These are phyloP conservation scores for Rhingia campestris DNA, from an alignment of 2,888 invertebrate species.

Conservation along the genomic window DNA sequence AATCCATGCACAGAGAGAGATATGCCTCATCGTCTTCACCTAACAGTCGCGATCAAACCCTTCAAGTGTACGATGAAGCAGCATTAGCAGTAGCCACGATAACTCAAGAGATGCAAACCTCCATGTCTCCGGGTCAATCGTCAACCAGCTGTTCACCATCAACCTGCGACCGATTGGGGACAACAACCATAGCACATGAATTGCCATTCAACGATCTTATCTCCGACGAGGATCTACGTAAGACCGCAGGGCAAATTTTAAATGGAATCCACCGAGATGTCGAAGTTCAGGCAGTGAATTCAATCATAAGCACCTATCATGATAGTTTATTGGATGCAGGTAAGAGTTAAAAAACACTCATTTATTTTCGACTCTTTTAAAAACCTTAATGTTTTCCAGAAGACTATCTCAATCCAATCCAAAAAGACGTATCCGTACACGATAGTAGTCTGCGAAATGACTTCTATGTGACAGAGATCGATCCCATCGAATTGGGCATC, in stretches of 20 bases:
- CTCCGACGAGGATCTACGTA: constrained; percentile 83
- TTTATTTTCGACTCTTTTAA: neutral
- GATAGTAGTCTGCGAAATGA: constrained; percentile 87
- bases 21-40: constrained; percentile 40
- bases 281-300: constrained; percentile 85
- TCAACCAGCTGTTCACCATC: constrained; percentile 60
- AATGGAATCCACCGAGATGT: constrained; percentile 85
- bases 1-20: constrained; percentile 80
- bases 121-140: constrained; percentile 53
- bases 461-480: constrained; percentile 82
- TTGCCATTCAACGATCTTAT: constrained; percentile 79
- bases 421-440: constrained; percentile 89
- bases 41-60: constrained; percentile 71
- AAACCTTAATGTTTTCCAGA: constrained; percentile 77
- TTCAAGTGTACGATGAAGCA: constrained; percentile 80
- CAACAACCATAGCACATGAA: constrained; percentile 60
- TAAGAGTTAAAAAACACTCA: constrained; percentile 70
- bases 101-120: constrained; percentile 79
- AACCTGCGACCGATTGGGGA: constrained; percentile 49
- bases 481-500: constrained; percentile 82
- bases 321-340: constrained; percentile 82
- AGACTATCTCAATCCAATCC: constrained; percentile 88
- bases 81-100: constrained; percentile 81
- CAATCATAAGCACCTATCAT: constrained; percentile 81
- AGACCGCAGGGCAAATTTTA: constrained; percentile 85